These are phyloP conservation scores for Lasiommata megera DNA, from an alignment of 2,888 invertebrate genomes.

Conservation along the genomic window DNA sequence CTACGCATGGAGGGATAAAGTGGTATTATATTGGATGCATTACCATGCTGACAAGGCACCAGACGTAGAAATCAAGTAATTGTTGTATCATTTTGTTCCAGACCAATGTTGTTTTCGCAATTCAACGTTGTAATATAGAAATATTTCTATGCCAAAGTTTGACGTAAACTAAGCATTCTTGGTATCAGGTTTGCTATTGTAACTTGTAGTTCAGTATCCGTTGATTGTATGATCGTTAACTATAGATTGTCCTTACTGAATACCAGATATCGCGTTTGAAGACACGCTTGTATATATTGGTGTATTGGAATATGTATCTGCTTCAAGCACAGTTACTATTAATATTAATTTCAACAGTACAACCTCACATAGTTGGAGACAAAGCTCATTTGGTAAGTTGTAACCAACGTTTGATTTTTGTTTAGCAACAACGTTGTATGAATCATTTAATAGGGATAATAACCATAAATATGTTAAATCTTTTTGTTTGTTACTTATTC, in stretches of 20 bases:
- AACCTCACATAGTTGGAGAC: slow-evolving; percentile 55
- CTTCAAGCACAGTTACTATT: slow-evolving; percentile 20
- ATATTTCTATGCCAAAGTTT: too few relatives aligned
- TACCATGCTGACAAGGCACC: too few relatives aligned
- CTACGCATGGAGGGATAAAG: too few relatives aligned
- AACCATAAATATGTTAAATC: too few relatives aligned
- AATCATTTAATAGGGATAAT: too few relatives aligned
- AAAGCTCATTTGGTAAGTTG: slow-evolving; percentile 55
- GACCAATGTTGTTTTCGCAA: too few relatives aligned
- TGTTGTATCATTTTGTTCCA: too few relatives aligned
- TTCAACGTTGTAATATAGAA: too few relatives aligned
- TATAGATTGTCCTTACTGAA: neutral
- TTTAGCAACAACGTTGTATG: too few relatives aligned
- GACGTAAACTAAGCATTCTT: neutral
- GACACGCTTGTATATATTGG: neutral
- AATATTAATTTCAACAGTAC: slow-evolving; percentile 31
- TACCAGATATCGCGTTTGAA: neutral
- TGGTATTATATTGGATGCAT: too few relatives aligned
- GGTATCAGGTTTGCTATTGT: neutral
- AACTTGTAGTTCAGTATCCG: slow-evolving; percentile 4
- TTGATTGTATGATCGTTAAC: slow-evolving; percentile 7
- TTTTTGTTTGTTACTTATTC: too few relatives aligned
- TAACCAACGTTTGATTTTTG: neutral
- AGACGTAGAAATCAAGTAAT: too few relatives aligned
- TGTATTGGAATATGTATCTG: slow-evolving; percentile 9